These are phyloP conservation scores for Petroica traversi DNA, from an alignment of 2,113 vertebrate genomes.

Conservation along the genomic window DNA sequence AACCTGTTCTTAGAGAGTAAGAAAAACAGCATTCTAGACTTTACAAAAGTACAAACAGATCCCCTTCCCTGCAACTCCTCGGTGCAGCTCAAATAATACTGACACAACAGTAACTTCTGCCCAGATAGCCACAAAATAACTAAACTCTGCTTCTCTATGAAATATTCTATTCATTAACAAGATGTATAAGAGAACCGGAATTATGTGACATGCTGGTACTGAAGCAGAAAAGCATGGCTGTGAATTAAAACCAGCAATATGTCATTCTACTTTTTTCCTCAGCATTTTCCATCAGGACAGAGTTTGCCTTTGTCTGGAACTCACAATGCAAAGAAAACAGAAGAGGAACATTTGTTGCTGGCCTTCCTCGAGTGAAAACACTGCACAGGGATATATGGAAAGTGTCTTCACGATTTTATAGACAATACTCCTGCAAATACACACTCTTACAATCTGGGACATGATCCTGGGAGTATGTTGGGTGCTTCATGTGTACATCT, in stretches of 20 bases:
- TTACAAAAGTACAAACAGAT: neutral
- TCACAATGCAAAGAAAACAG: neutral
- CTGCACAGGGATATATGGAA: neutral
- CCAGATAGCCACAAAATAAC: neutral
- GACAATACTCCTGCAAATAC: neutral
- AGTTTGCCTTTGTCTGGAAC: neutral
- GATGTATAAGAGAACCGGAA: neutral
- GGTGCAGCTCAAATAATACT: neutral
- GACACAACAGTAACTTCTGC: neutral
- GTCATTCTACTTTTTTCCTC: neutral
- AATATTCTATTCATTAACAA: neutral
- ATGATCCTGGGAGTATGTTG: neutral
- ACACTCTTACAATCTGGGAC: fast-evolving
- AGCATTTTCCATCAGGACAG: neutral
- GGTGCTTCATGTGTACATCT: neutral
- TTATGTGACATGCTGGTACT: neutral
- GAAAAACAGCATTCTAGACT: neutral
- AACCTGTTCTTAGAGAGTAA: slow-evolving; percentile 2
- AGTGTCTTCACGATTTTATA: neutral
- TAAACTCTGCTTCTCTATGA: neutral
- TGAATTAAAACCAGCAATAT: neutral
- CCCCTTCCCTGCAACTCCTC: neutral
- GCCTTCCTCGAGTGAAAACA: neutral
- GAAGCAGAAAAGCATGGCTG: neutral
- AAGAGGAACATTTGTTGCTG: neutral